Conservation (phyloP, 2,797 vertebrate genomes). For the Leucoraja ocellata region DNA sequence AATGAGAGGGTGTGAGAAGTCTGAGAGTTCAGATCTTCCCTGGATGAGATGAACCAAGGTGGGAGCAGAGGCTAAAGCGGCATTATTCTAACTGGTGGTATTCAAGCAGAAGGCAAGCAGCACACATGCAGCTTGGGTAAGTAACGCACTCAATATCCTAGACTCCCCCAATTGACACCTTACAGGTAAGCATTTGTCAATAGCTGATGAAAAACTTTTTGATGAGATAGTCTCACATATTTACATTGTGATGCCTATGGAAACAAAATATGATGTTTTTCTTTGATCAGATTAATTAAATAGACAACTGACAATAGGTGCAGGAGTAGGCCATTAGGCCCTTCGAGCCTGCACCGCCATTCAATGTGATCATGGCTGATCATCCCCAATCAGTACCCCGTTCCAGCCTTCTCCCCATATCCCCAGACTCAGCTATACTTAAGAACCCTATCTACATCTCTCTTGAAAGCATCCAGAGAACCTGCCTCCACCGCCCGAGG, state of each 20-base stretch:
- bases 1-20: background rate
- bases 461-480: too few species aligned
- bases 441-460: too few species aligned
- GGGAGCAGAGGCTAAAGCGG: background rate
- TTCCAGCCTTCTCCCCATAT: too few species aligned
- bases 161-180: background rate
- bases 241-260: background rate
- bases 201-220: background rate
- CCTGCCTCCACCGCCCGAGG: too few species aligned
- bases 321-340: too few species aligned
- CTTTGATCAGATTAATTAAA: background rate
- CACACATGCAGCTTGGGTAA: background rate
- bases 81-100: too few species aligned
- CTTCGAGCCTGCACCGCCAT: too few species aligned
- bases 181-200: background rate
- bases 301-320: too few species aligned
- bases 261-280: background rate
- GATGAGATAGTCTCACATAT: background rate
- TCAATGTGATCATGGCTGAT: too few species aligned
- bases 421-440: too few species aligned
- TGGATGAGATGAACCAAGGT: background rate
- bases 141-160: background rate
- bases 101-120: background rate
- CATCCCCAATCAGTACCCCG: too few species aligned
- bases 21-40: background rate